Evolutionary conservation across 2,888 invertebrate species (phyloP), one percentile per base, ranked within the genome.

Genomic region (Drosophila tanythrix): DNA sequence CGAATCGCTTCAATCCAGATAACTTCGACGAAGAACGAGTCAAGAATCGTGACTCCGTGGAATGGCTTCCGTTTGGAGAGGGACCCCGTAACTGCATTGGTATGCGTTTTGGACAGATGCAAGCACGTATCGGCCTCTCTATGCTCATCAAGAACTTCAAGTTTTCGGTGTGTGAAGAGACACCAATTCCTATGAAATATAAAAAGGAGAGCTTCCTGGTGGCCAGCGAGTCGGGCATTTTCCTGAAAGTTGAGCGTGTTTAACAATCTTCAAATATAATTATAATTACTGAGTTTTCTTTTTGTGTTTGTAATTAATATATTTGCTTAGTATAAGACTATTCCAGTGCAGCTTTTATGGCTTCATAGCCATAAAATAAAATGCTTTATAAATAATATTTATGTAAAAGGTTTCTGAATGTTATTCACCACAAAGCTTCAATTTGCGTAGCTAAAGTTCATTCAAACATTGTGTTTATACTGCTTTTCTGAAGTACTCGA

Each of bases 1-100:
- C 96, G 0, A 93, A 94, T 6, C 93, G 92, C 27, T 96, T 95
- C 66, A 94, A 95, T 63, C 96, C 95, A 0, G 95, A 95, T 13
- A 92, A 95, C 77, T 96, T 95, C 83, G 89, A 93, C 0, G 91
- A 94, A 1, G 94, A 95, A 72, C 94, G 94, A 36, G 94, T 95
- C 53, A 92, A 93, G 1, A 93, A 93, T 50, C 91, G 95, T 53
- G 94, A 94, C 65, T 83, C 90, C 0, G 74, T 88, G 0, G 77
- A 88, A 18, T 93, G 86, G 86, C 56, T 93, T n/a, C 89, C 92
- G 0, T 93, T 93, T 7, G 93, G 93, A 0, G 92, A 92, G 62
- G 92, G 93, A 7, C 92, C 92, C 0, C 84, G 93, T 2, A 92
- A 91, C 64, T 93, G 93, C 59, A 91, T 92, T 52, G 93, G 93